Percentiles rank a stretch among this genome's conserved stretches.
Evolutionary conservation across 2,888 invertebrate genomes (phyloP).

Genomic region (Leucoma salicis): DNA sequence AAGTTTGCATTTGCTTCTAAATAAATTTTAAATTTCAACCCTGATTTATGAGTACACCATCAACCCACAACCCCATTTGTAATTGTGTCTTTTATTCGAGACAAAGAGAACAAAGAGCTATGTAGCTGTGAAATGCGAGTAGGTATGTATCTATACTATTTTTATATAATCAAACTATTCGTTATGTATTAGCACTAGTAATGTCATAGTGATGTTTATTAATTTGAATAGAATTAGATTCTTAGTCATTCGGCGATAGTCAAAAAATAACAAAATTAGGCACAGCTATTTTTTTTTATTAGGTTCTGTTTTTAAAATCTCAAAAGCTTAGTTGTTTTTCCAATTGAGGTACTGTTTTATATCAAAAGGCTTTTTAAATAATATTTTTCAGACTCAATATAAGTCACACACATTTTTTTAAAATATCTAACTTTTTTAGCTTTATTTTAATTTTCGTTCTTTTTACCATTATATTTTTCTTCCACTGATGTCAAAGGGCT

Average conservation of each 20-base stretch:
- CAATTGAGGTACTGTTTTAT: no score
- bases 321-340: no score
- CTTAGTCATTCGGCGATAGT: neutral
- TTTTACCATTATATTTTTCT: no score
- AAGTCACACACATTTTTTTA: no score
- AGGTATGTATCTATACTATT: conserved; percentile 21
- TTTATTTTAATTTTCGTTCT: no score
- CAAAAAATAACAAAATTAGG: no score
- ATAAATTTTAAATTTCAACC: conserved; percentile 68
- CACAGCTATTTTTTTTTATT: no score
- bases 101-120: conserved; percentile 56
- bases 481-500: no score
- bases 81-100: conserved; percentile 63
- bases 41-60: conserved; percentile 59
- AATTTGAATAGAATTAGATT: neutral
- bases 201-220: neutral
- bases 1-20: conserved; percentile 63
- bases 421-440: no score
- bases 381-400: no score
- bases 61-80: conserved; percentile 49
- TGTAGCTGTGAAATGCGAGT: conserved; percentile 43
- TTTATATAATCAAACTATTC: conserved; percentile 16
- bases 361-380: no score
- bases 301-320: no score
- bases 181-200: conserved; percentile 4